These are phyloP conservation scores for Malurus splendens DNA, from an alignment of 2,797 vertebrate genomes.

Conservation along the genomic window DNA sequence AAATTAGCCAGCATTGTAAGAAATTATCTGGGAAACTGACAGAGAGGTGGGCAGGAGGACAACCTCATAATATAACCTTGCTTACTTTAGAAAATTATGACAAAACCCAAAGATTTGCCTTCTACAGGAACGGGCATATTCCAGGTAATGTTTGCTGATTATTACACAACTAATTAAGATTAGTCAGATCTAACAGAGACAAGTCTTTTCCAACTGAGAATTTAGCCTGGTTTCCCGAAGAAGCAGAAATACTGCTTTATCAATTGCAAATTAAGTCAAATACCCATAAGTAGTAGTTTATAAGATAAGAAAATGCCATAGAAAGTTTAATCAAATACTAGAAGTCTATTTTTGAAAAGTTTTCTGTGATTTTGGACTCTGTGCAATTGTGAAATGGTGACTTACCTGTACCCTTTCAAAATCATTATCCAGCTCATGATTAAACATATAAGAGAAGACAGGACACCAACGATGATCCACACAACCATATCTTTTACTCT, in stretches of 20 bases:
- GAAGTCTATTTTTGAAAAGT: neutral
- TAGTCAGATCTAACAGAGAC: neutral
- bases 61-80: neutral
- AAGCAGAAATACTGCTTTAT: neutral
- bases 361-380: neutral
- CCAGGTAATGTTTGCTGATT: neutral
- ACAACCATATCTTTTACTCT: slow-evolving; percentile 71
- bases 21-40: neutral
- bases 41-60: neutral
- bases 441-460: slow-evolving; percentile 80
- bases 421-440: slow-evolving; percentile 79
- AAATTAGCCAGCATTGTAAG: neutral
- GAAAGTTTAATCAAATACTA: neutral
- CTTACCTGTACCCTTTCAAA: slow-evolving; percentile 84
- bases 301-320: neutral
- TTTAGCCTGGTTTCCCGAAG: neutral
- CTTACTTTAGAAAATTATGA: neutral
- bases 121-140: neutral
- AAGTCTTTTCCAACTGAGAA: neutral
- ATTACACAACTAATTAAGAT: neutral
- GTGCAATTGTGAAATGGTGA: neutral
- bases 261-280: neutral
- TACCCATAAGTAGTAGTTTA: neutral
- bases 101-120: rapidly evolving
- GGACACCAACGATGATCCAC: slow-evolving; percentile 81